Evolutionary conservation across 2,113 vertebrate genomes (phyloP), one percentile per base, ranked within the genome.

Genomic region (Dipodomys spectabilis): DNA sequence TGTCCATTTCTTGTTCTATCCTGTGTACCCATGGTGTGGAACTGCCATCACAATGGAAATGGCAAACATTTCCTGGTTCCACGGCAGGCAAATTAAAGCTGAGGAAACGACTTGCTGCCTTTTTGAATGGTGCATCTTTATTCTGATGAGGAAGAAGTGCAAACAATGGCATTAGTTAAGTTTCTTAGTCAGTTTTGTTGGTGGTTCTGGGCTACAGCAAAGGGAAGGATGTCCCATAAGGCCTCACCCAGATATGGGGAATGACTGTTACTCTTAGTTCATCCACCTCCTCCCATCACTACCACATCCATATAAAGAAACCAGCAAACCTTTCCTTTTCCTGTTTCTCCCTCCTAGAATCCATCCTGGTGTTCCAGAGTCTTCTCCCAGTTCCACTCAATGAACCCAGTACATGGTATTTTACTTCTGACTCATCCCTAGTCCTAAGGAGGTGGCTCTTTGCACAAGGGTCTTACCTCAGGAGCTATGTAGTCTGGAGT

Each of bases 401-500:
- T 57, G 57, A 57, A 30, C 25, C 10, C 5, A 7, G 27, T 16
- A 11, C 10, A 15, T 22, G 6, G 15, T 25, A n/a, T 16, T n/a
- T 11, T 60, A 23, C 11, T 64, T 20, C 57, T 39, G 19, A 35
- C 44, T 87, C 13, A 20, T 15, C 4, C 4, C 11, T 44, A 79
- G 57, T 32, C 23, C 6, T 35, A 53, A 77, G 7, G 65, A 7
- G 62, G 27, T 18, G 27, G 53, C 28, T 60, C 74, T 92, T 10
- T 9, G 25, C 7, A 11, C 27, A 19, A 0, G 0, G 27, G 27
- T 32, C 95, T 95, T 83, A 99, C 99, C 99, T 99, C 99, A 0
- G 99, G 99, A 85, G 99, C 99, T 71, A 99, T 99, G 97, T 99
- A 99, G 97, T 99, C 99, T 4, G 99, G 99, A 2, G 99, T 99